Conservation (phyloP, 2,888 invertebrate genomes). For the Arge pagana region DNA sequence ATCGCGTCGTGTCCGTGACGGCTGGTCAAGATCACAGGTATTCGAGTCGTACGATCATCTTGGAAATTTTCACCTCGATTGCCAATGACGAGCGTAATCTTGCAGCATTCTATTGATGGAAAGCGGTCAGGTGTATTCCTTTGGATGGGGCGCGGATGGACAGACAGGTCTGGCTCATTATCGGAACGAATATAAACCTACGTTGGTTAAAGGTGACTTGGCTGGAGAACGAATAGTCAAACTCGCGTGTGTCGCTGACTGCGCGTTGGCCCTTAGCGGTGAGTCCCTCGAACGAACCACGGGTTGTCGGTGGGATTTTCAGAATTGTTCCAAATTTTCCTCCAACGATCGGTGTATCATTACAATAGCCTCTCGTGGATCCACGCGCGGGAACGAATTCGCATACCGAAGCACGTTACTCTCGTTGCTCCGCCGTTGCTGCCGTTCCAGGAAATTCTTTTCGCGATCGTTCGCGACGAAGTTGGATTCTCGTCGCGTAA, state of each 20-base stretch:
- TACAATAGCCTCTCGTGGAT: too few species aligned
- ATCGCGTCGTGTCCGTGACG: constrained; percentile 68
- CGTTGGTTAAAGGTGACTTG: constrained; percentile 78
- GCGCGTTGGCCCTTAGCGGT: constrained; percentile 88
- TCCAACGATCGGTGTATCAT: too few species aligned
- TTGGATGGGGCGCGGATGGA: constrained; percentile 95
- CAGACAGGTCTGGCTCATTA: constrained; percentile 84
- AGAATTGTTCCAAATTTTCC: too few species aligned
- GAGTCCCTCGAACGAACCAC: too few species aligned
- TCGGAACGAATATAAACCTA: constrained; percentile 65
- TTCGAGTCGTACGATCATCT: constrained; percentile 8
- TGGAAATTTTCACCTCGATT: constrained; percentile 2
- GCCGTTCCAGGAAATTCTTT: too few species aligned
- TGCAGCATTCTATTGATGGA: constrained; percentile 77
- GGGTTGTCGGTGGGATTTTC: too few species aligned
- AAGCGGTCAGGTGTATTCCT: constrained; percentile 80
- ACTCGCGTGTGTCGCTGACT: constrained; percentile 80
- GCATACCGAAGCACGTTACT: too few species aligned
- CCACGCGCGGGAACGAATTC: too few species aligned
- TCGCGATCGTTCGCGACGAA: too few species aligned
- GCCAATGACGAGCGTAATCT: too few species aligned
- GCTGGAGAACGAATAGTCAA: constrained; percentile 80
- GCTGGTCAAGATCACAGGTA: constrained; percentile 94
- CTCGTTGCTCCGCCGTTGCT: too few species aligned
- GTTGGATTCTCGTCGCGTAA: too few species aligned